Conservation (phyloP, 2,797 vertebrate species). For the Rhadinocentrus ornatus region DNA sequence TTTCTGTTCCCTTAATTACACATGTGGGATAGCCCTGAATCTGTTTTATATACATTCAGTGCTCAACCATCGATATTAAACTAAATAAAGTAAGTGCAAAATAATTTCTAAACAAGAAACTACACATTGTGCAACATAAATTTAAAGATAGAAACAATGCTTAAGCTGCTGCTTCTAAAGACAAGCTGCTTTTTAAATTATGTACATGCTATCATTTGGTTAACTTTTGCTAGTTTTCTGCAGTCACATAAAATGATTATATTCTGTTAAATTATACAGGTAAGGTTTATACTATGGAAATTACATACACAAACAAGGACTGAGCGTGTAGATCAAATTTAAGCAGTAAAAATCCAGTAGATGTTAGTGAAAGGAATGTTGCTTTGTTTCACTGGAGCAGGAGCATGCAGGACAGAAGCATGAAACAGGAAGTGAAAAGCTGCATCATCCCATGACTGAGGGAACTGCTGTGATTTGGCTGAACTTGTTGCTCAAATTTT, state of each 20-base stretch:
- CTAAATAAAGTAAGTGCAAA: constrained; percentile 17
- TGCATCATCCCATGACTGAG: constrained; percentile 48
- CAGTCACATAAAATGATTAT: constrained; percentile 1
- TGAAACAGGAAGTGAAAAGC: constrained; percentile 62
- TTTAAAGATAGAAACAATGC: not conserved
- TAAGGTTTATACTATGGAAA: constrained; percentile 3
- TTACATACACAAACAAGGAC: constrained; percentile 12
- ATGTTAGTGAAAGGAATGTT: not conserved
- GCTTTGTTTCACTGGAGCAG: constrained; percentile 72
- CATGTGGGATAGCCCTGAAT: not conserved
- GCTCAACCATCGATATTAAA: not conserved
- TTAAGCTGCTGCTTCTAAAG: constrained; percentile 6
- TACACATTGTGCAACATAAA: constrained; percentile 27
- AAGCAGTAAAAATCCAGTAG: constrained; percentile 23
- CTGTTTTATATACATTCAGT: constrained; percentile 23
- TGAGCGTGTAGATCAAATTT: constrained; percentile 37
- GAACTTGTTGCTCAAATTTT: constrained; percentile 39
- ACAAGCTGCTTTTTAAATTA: not conserved
- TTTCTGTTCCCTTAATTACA: not conserved
- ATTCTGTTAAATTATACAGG: constrained; percentile 8
- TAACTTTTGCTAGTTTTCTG: not conserved
- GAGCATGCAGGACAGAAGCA: constrained; percentile 73
- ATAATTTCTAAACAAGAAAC: not conserved
- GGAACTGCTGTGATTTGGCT: constrained; percentile 24
- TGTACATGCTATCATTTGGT: constrained; percentile 8